These are phyloP conservation scores for Macquaria australasica DNA, from an alignment of 2,113 vertebrate species.

Conservation along the genomic window DNA sequence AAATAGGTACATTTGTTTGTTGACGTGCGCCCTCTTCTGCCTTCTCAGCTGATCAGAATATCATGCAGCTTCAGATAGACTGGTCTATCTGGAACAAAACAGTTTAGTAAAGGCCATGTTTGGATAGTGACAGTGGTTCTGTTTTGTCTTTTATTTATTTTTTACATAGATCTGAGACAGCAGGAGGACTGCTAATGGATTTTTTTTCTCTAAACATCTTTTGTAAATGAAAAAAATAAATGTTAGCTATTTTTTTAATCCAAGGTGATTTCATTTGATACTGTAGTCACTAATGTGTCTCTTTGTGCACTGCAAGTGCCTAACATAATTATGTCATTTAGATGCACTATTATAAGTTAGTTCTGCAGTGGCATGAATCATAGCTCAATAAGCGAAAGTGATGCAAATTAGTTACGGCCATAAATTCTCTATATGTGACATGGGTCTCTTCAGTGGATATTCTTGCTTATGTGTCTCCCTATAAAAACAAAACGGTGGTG, in stretches of 20 bases:
- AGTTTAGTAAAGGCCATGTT: constrained; percentile 43
- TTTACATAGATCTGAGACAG: constrained; percentile 19
- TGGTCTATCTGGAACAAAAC: constrained; percentile 26
- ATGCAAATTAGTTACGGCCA: constrained; percentile 15
- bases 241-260: constrained; percentile 58
- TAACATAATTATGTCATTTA: constrained; percentile 20
- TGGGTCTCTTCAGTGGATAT: constrained; percentile 29
- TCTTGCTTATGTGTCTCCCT: constrained; percentile 13
- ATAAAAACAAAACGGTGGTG: constrained; percentile 31
- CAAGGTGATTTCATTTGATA: constrained; percentile 39
- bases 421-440: not conserved
- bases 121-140: constrained; percentile 37
- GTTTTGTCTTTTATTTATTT: constrained; percentile 30
- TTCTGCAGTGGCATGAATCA: constrained; percentile 8
- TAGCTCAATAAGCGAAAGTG: constrained; percentile 18
- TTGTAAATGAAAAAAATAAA: constrained; percentile 65
- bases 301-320: not conserved
- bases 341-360: constrained; percentile 14
- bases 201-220: constrained; percentile 34
- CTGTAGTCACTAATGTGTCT: constrained; percentile 12
- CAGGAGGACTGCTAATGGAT: constrained; percentile 19
- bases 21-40: constrained; percentile 4
- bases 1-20: constrained; percentile 40
- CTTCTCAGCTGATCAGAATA: constrained; percentile 39
- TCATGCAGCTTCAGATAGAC: constrained; percentile 14